Conservation (phyloP, 2,113 vertebrate genomes). For the Seriola dumerili region DNA sequence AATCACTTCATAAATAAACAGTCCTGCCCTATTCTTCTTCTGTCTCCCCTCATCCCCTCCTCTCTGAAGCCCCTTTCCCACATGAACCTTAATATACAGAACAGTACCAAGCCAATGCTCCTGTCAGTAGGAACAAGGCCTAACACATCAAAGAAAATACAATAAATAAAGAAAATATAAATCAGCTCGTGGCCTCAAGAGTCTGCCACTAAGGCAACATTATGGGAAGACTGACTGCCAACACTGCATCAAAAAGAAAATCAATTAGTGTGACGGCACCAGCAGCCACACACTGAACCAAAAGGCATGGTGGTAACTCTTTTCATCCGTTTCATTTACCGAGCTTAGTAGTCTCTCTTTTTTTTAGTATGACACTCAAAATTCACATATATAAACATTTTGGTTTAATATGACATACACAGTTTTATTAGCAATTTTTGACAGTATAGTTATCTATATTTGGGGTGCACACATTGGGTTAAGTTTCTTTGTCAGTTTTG, state of each 20-base stretch:
- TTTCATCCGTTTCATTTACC: too few relatives aligned
- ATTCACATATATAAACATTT: too few relatives aligned
- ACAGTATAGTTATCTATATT: too few relatives aligned
- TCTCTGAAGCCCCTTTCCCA: constrained; percentile 30
- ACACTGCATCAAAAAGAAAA: neutral
- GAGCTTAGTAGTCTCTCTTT: too few relatives aligned
- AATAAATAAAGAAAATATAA: neutral
- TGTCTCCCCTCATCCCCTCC: constrained; percentile 13
- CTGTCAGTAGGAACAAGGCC: neutral
- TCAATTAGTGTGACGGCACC: neutral
- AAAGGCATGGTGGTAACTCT: too few relatives aligned
- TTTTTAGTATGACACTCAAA: too few relatives aligned
- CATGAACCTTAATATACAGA: neutral
- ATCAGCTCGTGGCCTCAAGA: neutral
- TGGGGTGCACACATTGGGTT: too few relatives aligned
- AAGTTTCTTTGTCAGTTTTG: too few relatives aligned
- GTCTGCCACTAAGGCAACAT: neutral
- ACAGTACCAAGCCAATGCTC: neutral
- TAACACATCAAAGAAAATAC: neutral
- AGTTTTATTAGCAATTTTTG: too few relatives aligned
- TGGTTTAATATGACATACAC: too few relatives aligned
- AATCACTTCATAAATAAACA: constrained; percentile 79
- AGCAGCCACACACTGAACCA: too few relatives aligned
- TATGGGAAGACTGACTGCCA: neutral
- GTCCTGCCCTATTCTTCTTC: constrained; percentile 27